Percentiles rank a stretch among this genome's conserved stretches.
These are phyloP conservation scores for Drosophila pegasa DNA, from an alignment of 2,888 invertebrate species.

Conservation along the genomic window DNA sequence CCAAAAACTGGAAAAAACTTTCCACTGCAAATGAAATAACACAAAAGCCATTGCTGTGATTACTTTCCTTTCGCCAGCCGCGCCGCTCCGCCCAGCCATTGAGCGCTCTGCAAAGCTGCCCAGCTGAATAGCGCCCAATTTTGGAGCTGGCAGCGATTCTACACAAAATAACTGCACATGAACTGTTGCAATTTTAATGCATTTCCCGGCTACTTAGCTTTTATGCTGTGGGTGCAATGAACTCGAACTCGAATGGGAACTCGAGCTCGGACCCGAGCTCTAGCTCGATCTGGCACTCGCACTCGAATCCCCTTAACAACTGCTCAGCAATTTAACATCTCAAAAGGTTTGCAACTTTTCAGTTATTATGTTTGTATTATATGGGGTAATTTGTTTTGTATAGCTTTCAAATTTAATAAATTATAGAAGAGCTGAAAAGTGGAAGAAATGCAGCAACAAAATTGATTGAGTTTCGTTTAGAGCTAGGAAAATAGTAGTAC, in stretches of 20 bases:
- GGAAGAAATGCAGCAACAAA: neutral
- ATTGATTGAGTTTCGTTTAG: too few relatives aligned
- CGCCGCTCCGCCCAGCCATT: neutral
- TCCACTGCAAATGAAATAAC: slow-evolving; percentile 70
- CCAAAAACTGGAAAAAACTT: slow-evolving; percentile 60
- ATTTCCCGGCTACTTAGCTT: slow-evolving; percentile 65
- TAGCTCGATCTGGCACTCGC: slow-evolving; percentile 1
- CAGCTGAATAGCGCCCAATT: slow-evolving; percentile 20
- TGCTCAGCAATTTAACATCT: slow-evolving; percentile 13
- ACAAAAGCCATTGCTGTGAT: slow-evolving; percentile 75
- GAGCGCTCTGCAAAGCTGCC: neutral
- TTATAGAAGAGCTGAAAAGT: neutral
- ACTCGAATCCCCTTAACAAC: neutral
- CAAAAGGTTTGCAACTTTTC: slow-evolving; percentile 6
- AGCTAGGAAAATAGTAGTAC: too few relatives aligned
- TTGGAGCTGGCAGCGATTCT: slow-evolving; percentile 42
- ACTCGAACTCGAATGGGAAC: slow-evolving; percentile 9
- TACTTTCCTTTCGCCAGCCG: slow-evolving; percentile 53
- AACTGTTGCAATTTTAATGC: slow-evolving; percentile 75
- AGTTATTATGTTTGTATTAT: slow-evolving; percentile 10
- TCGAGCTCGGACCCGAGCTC: neutral
- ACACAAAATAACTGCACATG: slow-evolving; percentile 50
- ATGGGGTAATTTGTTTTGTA: neutral
- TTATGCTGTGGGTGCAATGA: slow-evolving; percentile 45
- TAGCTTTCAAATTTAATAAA: slow-evolving; percentile 3